Percentiles rank a stretch among this genome's conserved stretches.
Evolutionary conservation across 2,797 vertebrate species (phyloP).

Genomic region (Peromyscus melanophrys): DNA sequence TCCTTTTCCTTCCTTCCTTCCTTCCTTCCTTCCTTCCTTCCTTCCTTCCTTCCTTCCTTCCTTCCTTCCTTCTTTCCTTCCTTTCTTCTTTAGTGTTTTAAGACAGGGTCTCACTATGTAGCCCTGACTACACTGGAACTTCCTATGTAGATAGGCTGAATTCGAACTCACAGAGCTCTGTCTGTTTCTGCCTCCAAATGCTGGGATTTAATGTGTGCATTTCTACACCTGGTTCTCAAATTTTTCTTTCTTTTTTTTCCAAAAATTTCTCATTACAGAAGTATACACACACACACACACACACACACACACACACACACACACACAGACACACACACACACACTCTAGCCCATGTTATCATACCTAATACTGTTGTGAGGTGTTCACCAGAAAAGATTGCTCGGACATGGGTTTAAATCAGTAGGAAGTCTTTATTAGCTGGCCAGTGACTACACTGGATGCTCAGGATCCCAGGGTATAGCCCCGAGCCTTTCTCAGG

Average conservation of each 20-base stretch:
- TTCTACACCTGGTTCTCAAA: neutral
- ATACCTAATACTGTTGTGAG: neutral
- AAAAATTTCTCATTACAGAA: no score
- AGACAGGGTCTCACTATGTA: neutral
- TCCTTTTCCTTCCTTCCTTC: neutral
- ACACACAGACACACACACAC: neutral
- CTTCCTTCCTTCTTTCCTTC: no score
- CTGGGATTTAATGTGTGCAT: neutral
- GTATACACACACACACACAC: no score
- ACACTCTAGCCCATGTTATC: neutral
- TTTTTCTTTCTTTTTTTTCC: no score
- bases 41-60: neutral
- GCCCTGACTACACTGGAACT: neutral
- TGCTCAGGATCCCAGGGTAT: neutral
- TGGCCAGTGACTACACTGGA: neutral
- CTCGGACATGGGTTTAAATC: neutral
- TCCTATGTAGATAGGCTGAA: neutral
- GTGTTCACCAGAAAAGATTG: neutral
- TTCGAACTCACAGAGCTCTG: neutral
- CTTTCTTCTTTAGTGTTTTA: neutral
- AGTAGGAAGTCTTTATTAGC: neutral
- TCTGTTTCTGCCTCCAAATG: neutral
- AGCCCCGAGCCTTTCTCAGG: neutral
- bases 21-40: neutral
- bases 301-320: no score